Base-by-base conservation (phyloP, 2,797 vertebrate genomes). In the Heterohyrax brucei region DNA sequence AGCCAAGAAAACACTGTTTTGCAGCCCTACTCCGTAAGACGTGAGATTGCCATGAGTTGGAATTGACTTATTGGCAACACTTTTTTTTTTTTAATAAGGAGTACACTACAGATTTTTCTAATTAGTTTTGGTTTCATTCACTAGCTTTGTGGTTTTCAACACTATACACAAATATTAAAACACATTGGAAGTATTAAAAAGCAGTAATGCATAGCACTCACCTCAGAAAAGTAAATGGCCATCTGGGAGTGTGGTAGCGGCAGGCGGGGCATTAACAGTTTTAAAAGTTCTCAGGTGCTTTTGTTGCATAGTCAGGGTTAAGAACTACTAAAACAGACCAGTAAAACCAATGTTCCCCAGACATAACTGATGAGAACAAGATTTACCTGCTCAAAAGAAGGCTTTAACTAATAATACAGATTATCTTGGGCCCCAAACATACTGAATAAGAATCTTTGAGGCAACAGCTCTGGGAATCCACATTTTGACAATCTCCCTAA, bases 61-160 rank as follows among this genome's bases (percentile, higher is more conserved):
- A 56, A 56, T 56, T 56, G 53, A 56, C 53, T 56, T 16, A 13
- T 14, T 56, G 53, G 53, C 53, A 56, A 56, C 13, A 16, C 22
- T 5, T 61, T 22, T 61, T 18, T 18, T 18, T 61, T 61, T 61
- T 22, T 61, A 7, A 21, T 61, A 66, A 66, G 24, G 33, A 89
- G 70, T 18, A 12, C 72, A 86, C 61, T 16, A 22, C 78, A 81
- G 39, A 3, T 30, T 95, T 84, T 95, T 72, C 68, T 73, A 24
- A 64, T 72, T 84, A 76, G 68, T 83, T 89, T 93, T 87, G 53
- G 46, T 73, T 70, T 44, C 64, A 68, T 77, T 77, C 21, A 56
- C 14, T 68, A 26, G 24, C 56, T 26, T 5, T 39, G 21, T 22
- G 33, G 5, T 62, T 89, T 80, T 89, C 3, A 9, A 78, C 8